Evolutionary conservation across 53 echinoderm and acorn worm genomes (phyloP).

Genomic region (Actinopyga echinites): DNA sequence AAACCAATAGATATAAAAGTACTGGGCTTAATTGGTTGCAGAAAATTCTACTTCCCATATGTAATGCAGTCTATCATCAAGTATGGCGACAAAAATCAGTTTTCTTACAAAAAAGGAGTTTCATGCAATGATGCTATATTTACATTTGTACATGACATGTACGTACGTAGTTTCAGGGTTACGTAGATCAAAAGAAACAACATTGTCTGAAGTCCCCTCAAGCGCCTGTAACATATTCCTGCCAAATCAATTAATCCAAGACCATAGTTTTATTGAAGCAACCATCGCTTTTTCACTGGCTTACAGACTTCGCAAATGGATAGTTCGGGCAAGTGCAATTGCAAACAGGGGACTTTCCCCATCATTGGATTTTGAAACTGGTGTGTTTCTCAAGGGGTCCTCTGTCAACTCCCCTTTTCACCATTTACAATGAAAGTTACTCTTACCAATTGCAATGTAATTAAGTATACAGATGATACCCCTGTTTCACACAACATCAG

Average conservation of each 20-base stretch:
- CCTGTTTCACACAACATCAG: neutral
- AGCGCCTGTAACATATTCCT: neutral
- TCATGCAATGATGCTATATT: neutral
- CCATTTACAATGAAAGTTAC: neutral
- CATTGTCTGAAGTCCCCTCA: neutral
- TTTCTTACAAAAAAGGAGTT: neutral
- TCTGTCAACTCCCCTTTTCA: neutral
- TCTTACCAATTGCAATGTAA: no score
- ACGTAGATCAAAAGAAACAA: neutral
- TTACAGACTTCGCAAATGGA: neutral
- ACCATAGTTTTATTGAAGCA: slow-evolving; percentile 1
- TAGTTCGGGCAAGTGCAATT: neutral
- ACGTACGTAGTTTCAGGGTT: neutral
- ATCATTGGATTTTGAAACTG: neutral
- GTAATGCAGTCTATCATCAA: no score
- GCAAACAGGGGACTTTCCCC: neutral
- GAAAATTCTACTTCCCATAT: slow-evolving; percentile 17
- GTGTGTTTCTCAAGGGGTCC: neutral
- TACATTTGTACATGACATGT: slow-evolving; percentile 3
- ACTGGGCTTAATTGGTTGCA: neutral
- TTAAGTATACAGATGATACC: neutral
- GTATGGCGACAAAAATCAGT: slow-evolving; percentile 11
- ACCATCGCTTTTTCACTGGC: neutral
- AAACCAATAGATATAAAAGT: neutral
- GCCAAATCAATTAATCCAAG: slow-evolving; percentile 4